Evolutionary conservation across 2,797 vertebrate species (phyloP).

Genomic region (Sylvia borin): DNA sequence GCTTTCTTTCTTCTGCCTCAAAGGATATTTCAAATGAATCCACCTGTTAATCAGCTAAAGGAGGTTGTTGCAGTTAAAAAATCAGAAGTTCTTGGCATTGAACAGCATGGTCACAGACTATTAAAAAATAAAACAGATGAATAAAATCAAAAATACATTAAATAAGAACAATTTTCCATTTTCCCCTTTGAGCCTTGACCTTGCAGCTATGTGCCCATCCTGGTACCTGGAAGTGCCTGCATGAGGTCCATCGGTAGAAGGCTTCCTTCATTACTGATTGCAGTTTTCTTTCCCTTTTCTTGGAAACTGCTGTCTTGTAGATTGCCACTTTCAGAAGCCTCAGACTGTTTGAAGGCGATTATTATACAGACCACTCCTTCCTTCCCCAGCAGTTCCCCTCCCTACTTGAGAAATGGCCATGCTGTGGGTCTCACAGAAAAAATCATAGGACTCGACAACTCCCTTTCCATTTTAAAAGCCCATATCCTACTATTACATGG

Average conservation of each 20-base stretch:
- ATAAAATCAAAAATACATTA: neutral
- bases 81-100: neutral
- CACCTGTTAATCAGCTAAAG: neutral
- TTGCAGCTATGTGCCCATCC: neutral
- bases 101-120: neutral
- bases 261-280: neutral
- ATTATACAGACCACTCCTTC: neutral
- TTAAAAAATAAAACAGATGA: neutral
- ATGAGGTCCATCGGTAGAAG: neutral
- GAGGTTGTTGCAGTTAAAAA: neutral
- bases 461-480: slow-evolving; percentile 23
- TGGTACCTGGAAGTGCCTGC: neutral
- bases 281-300: neutral
- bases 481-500: neutral
- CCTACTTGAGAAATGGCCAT: neutral
- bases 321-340: neutral
- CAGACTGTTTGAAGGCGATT: neutral
- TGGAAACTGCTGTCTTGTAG: neutral
- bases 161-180: neutral
- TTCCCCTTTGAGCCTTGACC: neutral
- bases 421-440: neutral
- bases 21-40: neutral
- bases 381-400: neutral
- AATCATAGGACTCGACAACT: neutral
- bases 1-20: neutral